Evolutionary conservation across 2,797 vertebrate species (phyloP), one percentile per base, ranked within the genome.

Genomic region (Galaxias olidus): DNA sequence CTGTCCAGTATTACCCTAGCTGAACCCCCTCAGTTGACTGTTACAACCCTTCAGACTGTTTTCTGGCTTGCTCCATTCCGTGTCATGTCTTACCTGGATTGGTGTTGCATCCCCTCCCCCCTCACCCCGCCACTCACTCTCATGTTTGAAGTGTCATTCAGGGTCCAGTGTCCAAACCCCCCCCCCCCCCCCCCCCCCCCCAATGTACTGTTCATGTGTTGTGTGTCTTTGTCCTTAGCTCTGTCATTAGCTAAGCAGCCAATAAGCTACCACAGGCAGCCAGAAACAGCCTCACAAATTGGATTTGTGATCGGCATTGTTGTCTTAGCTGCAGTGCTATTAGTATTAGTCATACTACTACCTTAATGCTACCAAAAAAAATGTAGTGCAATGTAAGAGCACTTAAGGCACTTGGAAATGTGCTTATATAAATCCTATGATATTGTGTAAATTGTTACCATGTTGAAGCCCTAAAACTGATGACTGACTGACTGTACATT

Each of bases 201-300:
- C 30, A 30, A 30, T 30, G 30, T 30, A 30, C 30, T 30, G 30
- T 30, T 30, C 30, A 30, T 30, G 30, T 30, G 30, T 30, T 30
- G 30, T 30, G 30, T 30, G 30, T 30, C 30, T 30, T 17, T 18
- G 13, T 18, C 50, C 50, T 18, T 18, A 8, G 15, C 51, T 19
- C 1, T 18, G 15, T 53, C 30, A 30, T 30, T 30, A 30, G 30
- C 30, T 30, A 30, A 52, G 61, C 61, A 62, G 61, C 61, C 49
- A 20, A 51, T 62, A 62, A 62, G 61, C 61, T 62, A 52, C 50
- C 7, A 55, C 30, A 17, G 45, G 52, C 49, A 41, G 49, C 40
- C 8, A n/a, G 13, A 4, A 47, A 40, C 47, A 47, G 45, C 9
- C 45, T 48, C 15, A 11, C 17, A 43, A 18, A 43, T n/a, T 45